phyloP scores from a whole-genome alignment of 2,113 vertebrate species.

The Tringa solitaria region DNA sequence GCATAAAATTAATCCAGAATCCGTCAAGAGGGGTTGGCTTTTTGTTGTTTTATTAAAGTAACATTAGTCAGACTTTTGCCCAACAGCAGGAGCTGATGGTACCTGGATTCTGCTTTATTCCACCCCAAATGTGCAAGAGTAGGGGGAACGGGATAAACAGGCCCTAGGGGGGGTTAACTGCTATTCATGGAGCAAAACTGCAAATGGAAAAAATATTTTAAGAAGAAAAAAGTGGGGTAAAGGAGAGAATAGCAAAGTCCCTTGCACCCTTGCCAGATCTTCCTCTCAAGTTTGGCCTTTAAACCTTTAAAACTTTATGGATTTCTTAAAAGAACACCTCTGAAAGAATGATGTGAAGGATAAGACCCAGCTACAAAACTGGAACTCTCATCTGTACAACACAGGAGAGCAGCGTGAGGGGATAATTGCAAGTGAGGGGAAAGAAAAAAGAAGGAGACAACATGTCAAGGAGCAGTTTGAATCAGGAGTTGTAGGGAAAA shows the following conservation, averaged over 20 bases:
- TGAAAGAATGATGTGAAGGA: background rate
- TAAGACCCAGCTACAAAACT: background rate
- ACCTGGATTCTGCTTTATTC: background rate
- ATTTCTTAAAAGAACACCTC: slow-evolving; percentile 15
- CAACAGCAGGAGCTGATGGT: background rate
- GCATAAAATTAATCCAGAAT: background rate
- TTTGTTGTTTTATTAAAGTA: background rate
- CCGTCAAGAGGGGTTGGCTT: background rate
- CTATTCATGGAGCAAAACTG: background rate
- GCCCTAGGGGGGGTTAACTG: background rate
- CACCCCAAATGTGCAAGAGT: background rate
- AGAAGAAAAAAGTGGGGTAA: background rate
- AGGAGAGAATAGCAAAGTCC: background rate
- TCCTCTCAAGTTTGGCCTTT: slow-evolving; percentile 29
- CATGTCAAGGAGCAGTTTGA: background rate
- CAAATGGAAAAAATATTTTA: background rate
- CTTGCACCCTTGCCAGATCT: background rate
- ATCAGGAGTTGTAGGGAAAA: background rate
- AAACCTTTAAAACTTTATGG: slow-evolving; percentile 25
- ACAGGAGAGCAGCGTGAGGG: background rate
- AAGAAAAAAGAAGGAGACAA: background rate
- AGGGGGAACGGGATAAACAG: background rate
- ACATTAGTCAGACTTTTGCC: background rate
- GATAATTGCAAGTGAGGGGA: background rate
- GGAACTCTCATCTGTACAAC: background rate